These are phyloP conservation scores for Progne subis DNA, from an alignment of 2,113 vertebrate species.

Conservation along the genomic window DNA sequence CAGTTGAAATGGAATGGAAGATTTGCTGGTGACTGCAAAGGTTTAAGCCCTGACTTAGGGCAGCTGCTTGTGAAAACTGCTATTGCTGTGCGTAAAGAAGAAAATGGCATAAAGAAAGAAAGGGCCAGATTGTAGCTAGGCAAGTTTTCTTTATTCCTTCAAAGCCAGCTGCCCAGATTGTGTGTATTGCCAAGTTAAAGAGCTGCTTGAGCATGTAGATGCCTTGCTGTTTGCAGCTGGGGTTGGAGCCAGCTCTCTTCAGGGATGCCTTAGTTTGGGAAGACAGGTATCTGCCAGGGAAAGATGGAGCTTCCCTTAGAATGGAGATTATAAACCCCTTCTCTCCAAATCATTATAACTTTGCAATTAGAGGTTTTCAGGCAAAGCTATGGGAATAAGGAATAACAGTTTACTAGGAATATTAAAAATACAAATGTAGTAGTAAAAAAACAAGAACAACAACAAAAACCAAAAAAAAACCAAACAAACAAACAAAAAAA, in stretches of 20 bases:
- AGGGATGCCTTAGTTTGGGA: background rate
- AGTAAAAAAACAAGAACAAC: no score
- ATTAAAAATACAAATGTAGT: no score
- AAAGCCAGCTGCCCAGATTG: background rate
- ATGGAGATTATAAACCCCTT: no score
- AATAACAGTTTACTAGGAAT: no score
- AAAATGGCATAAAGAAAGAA: background rate
- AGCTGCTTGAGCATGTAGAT: background rate
- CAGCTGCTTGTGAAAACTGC: background rate
- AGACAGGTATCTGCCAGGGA: no score
- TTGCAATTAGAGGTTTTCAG: no score
- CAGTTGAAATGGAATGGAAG: background rate
- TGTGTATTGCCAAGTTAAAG: rapidly evolving
- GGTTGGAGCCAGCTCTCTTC: background rate
- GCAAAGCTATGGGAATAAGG: no score
- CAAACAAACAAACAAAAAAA: no score
- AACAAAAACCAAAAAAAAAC: no score
- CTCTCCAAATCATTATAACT: no score
- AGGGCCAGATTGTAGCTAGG: background rate
- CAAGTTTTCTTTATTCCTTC: background rate
- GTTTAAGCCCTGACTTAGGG: background rate
- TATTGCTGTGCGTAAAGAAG: background rate
- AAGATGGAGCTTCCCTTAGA: no score
- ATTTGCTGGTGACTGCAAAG: background rate
- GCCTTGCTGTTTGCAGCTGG: background rate